phyloP scores from a whole-genome alignment of 2,113 vertebrate genomes.

The Chamaetylas fuelleborni region DNA sequence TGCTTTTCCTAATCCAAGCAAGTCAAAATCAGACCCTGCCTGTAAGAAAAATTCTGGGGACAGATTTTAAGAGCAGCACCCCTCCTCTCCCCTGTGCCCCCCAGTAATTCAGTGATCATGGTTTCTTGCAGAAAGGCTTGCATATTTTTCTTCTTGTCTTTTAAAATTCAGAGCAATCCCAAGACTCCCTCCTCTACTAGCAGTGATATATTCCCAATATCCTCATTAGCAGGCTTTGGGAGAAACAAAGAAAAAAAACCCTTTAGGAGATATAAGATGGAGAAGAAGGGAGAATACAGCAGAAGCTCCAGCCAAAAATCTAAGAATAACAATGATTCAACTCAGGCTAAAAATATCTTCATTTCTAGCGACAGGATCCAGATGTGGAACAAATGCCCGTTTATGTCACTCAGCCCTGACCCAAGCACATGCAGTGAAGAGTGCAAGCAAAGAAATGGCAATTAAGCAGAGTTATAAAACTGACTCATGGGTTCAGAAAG shows the following conservation, averaged over 20 bases:
- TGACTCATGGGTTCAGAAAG: not conserved
- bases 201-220: not conserved
- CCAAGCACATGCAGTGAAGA: not conserved
- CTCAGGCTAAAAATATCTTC: constrained; percentile 23
- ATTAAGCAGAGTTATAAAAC: not conserved
- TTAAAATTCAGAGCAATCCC: not conserved
- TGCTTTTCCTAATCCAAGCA: not conserved
- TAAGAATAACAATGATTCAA: constrained; percentile 4
- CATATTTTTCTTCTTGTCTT: not conserved
- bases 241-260: not conserved
- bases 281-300: not conserved
- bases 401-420: not conserved
- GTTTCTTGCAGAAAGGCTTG: not conserved
- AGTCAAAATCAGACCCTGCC: not conserved
- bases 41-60: not conserved
- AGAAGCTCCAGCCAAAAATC: not conserved
- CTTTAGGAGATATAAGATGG: not conserved
- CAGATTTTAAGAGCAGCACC: not conserved
- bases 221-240: not conserved
- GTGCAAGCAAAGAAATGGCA: not conserved
- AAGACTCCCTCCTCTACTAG: not conserved
- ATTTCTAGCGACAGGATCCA: not conserved
- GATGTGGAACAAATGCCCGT: not conserved
- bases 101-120: not conserved
- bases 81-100: fast-evolving